Evolutionary conservation across 2,113 vertebrate species (phyloP).

Genomic region (Sylvia atricapilla): DNA sequence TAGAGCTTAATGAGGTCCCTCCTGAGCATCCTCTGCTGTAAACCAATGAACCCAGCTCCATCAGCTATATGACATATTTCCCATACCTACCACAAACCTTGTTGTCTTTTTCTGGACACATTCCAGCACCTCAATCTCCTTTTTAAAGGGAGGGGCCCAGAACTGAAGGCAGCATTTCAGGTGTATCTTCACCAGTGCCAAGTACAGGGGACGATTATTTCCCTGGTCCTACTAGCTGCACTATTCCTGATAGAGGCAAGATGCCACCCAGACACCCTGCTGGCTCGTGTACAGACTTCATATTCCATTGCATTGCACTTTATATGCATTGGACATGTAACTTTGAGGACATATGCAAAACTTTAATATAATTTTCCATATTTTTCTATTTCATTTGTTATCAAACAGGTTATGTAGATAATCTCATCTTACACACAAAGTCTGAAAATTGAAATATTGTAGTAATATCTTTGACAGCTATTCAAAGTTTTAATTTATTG

Average conservation of each 20-base stretch:
- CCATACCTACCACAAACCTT: not conserved
- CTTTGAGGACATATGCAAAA: not conserved
- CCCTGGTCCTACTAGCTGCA: not conserved
- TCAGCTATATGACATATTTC: not conserved
- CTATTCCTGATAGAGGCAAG: not conserved
- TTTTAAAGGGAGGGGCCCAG: not conserved
- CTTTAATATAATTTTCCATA: not conserved
- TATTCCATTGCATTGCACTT: not conserved
- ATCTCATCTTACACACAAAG: not conserved
- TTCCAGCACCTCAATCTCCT: not conserved
- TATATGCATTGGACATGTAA: not conserved
- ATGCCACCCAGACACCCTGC: accelerated
- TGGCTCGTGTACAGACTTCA: not conserved
- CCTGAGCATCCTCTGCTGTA: not conserved
- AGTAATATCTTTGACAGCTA: not conserved
- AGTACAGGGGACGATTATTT: not conserved
- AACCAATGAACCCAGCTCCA: not conserved
- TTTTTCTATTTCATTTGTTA: not conserved
- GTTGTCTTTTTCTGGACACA: not conserved
- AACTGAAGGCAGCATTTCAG: accelerated
- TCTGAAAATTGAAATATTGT: not conserved
- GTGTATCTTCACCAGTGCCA: accelerated
- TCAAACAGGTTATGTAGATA: not conserved
- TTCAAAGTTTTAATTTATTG: not conserved
- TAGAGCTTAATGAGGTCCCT: too few species aligned